phyloP scores from a whole-genome alignment of 2,888 invertebrate species.

The Argyresthia albistria region DNA sequence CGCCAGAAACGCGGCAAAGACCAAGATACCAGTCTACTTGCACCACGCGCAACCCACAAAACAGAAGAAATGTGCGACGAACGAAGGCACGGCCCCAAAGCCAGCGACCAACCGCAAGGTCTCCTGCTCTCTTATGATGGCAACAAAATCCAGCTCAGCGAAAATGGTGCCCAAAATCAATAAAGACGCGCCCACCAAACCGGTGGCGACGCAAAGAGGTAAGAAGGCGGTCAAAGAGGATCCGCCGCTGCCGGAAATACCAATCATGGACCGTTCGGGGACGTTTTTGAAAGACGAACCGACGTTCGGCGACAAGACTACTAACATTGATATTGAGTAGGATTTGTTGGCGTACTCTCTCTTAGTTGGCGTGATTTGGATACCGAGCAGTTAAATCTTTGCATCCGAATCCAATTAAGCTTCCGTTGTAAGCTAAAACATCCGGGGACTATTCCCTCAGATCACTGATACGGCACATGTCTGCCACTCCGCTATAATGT shows the following conservation, averaged over 20 bases:
- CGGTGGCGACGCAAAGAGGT: not conserved
- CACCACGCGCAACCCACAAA: slow-evolving; percentile 15
- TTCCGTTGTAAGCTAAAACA: no score
- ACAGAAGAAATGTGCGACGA: not conserved
- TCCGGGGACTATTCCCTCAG: no score
- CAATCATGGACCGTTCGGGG: slow-evolving; percentile 74
- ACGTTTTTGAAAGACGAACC: slow-evolving; percentile 85
- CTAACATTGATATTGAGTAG: slow-evolving; percentile 22
- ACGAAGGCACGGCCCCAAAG: not conserved
- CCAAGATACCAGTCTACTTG: slow-evolving; percentile 43
- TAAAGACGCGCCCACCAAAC: not conserved
- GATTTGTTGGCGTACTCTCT: no score
- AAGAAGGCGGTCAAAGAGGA: not conserved
- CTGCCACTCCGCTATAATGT: no score
- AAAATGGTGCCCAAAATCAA: slow-evolving; percentile 41
- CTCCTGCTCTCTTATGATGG: slow-evolving; percentile 59
- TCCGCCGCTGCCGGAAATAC: slow-evolving; percentile 18
- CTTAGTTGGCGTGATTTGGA: no score
- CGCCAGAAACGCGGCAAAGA: slow-evolving; percentile 20
- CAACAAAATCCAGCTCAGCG: slow-evolving; percentile 73
- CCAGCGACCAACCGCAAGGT: slow-evolving; percentile 21
- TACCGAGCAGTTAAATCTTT: no score
- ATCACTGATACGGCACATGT: no score
- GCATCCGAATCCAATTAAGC: no score
- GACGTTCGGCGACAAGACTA: slow-evolving; percentile 54